Evolutionary conservation across 2,888 invertebrate species (phyloP), one percentile per base, ranked within the genome.

Genomic region (Tricholauxania praeusta): DNA sequence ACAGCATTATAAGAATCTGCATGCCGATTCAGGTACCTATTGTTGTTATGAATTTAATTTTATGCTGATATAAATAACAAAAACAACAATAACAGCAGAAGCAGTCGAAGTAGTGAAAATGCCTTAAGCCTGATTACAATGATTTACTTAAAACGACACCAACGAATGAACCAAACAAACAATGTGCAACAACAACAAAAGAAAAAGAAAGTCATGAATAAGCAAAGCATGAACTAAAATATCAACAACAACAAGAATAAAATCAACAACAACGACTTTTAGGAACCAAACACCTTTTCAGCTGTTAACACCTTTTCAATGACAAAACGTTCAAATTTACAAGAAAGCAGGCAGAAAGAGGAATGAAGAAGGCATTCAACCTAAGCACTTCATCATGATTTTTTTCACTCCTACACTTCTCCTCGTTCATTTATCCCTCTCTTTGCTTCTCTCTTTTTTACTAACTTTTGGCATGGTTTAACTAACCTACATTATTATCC

Each of bases 81-180:
- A 17, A 63, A 47, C 62, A 39, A 60, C 39, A 39, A n/a, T 15
- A 12, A n/a, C 7, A 32, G 17, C 14, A 8, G n/a, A 14, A 60
- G 17, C 47, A 47, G 19, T 47, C 10, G 47, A n/a, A 48, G 48
- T 47, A 47, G 19, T 17, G 17, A 48, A 62, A 63, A 19, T 19
- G 63, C 53, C 65, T 49, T 53, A 28, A 65, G 65, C 51, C 53
- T 65, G 65, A 65, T 65, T 65, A 51, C 65, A 39, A 52, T 51
- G 65, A 65, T 63, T 63, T 63, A 63, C 63, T 47, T n/a, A 39
- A 63, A 47, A 48, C 19, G 17, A 63, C 22, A 39, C 10, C 22
- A 22, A 57, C 28, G 19, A 57, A 57, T 57, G 22, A 39, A 63
- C 47, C 63, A 19, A 63, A 63, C 39, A 63, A 63, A 48, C 63